Evolutionary conservation across 2,888 invertebrate species (phyloP), one percentile per base, ranked within the genome.

Genomic region (Drosophila ustulata): DNA sequence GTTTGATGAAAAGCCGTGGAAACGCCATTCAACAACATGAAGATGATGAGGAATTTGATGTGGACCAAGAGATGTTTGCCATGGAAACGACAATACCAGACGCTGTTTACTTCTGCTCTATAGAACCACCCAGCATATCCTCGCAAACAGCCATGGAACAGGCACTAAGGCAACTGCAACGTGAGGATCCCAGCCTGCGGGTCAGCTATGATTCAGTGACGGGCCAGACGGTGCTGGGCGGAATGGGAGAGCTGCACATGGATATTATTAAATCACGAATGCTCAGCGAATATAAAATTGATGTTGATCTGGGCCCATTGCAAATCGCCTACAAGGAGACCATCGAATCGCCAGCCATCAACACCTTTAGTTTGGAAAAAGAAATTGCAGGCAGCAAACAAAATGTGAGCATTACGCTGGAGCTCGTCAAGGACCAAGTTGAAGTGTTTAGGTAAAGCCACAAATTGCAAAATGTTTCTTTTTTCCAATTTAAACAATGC

Each of bases 211-310:
- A 98, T 89, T 91, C 94, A 2, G 97, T 97, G 69, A 97, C 97
- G 0, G 97, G 97, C 0, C 98, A 99, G 93, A 96, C 96, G 0
- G 95, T 98, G 53, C 93, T 98, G 3, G 96, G 96, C 59, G 96
- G 99, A 11, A 99, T 99, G 99, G 99, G 99, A 1, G 99, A 99
- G 92, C 94, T 99, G 1, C 99, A 99, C 91, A 93, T 99, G 69
- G 99, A 99, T 77, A 96, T 99, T 67, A 96, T 99, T 41, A 96
- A 96, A 90, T 97, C 98, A 78, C 94, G 99, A 23, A 95, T 99
- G 53, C 92, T 94, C 47, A 95, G 95, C 59, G 98, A 99, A 86
- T 99, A 97, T 92, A 97, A 96, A 90, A 95, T 99, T 59, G 97
- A 98, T 11, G 98, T 95, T 0, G 97, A 98, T 72, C 93, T 99